A percentile compares a stretch with the other conserved stretches of the same genome.
phyloP scores from a whole-genome alignment of 1,140 invertebrate species.

The Chironomus striatipennis region DNA sequence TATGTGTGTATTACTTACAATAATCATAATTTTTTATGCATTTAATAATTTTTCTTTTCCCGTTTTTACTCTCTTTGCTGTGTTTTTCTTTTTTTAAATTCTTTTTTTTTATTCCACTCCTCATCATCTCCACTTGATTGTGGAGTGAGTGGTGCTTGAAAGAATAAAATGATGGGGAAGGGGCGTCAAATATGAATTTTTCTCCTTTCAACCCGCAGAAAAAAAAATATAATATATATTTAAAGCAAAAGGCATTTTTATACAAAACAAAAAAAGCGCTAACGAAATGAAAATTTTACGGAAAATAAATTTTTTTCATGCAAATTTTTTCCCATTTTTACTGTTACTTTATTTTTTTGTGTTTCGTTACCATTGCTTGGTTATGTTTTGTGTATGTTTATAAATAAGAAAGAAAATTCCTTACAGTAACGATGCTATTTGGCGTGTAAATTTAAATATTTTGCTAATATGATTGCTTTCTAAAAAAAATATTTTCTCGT shows the following conservation, averaged over 20 bases:
- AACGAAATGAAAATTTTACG: slow-evolving; percentile 14
- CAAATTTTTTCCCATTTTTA: slow-evolving; percentile 12
- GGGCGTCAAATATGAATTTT: slow-evolving; percentile 12
- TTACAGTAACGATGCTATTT: slow-evolving; percentile 16
- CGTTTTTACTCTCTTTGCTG: background rate
- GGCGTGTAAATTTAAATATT: slow-evolving; percentile 20
- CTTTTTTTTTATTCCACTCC: background rate
- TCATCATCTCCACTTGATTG: background rate
- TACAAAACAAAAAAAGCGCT: background rate
- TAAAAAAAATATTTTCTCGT: background rate
- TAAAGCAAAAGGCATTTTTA: slow-evolving; percentile 5
- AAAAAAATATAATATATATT: background rate
- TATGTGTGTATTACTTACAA: background rate
- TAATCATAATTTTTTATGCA: slow-evolving; percentile 23
- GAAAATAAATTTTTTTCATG: slow-evolving; percentile 17
- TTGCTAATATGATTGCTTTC: slow-evolving; percentile 21
- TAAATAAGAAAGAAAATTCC: too few species aligned
- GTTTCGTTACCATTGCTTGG: background rate
- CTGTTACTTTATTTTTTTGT: background rate
- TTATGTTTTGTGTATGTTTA: background rate
- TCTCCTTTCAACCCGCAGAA: background rate
- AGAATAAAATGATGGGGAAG: background rate
- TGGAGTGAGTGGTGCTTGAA: background rate
- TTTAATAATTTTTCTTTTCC: slow-evolving; percentile 19
- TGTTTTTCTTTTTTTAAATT: background rate